Base-by-base conservation (phyloP, 2,888 invertebrate species). In the Belgica antarctica region DNA sequence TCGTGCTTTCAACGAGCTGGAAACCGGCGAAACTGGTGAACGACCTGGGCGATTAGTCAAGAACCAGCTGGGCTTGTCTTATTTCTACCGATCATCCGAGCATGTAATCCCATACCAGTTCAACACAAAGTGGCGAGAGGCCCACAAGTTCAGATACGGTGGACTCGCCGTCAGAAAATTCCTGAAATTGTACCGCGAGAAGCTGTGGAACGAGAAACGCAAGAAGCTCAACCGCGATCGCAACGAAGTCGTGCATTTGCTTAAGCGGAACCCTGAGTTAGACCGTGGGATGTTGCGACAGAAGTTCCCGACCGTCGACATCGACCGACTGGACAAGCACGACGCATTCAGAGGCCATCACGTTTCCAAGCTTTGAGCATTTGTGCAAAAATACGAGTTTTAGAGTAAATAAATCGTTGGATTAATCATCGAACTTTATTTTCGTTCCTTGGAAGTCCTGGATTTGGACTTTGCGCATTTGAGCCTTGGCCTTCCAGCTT, bases 1-100 rank as follows among this genome's bases (percentile, higher is more conserved):
- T 78, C 81, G 84, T 73, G 98, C 99, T 0, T 95, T 92, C 80
- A 88, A 90, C 78, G 77, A 88, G 73, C 81, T 99, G 68, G 98
- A 99, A 83, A 94, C 92, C 4, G 96, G 95, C 0, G 87, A 88
- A 76, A 86, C 85, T 71, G 94, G 93, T 1, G 93, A 94, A 78
- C 82, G 90, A 46, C 89, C 90, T 1, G 82, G 83, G 1, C 83
- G 83, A 76, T 75, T 86, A 72, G 83, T 83, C 17, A 75, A 81
- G 1, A 87, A 83, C 77, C 75, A 82, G 15, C 79, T 92, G 72
- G 92, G 91, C 73, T 77, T 87, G 65, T 81, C 78, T 68, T 83
- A 82, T 71, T 82, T 81, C 72, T 83, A 87, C 75, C 81, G 77
- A 80, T 81, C 75, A 73, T 5, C 15, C 41, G 89, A 92, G 76